These are phyloP conservation scores for Cercopithecus mona DNA, from an alignment of 2,113 vertebrate genomes.

Conservation along the genomic window DNA sequence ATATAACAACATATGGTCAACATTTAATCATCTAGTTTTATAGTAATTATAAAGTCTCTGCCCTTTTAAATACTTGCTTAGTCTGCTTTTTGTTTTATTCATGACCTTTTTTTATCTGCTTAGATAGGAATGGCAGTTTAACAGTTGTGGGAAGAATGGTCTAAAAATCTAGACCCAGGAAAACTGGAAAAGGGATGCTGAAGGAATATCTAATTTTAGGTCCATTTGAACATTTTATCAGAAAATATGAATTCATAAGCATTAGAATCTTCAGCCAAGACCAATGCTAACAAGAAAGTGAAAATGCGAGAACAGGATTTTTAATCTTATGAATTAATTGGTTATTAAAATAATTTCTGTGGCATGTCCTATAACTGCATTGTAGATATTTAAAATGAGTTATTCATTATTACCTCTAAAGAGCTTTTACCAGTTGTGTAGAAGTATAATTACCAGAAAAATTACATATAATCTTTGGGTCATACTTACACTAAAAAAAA, in stretches of 20 bases:
- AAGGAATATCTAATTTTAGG: not conserved
- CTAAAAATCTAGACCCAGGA: not conserved
- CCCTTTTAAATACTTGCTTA: constrained; percentile 52
- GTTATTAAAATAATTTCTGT: constrained; percentile 34
- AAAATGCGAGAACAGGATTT: not conserved
- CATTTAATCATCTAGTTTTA: constrained; percentile 61
- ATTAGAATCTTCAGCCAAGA: not conserved
- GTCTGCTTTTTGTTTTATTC: constrained; percentile 53
- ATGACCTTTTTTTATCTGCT: constrained; percentile 48
- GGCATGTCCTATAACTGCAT: not conserved
- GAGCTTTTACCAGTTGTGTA: not conserved
- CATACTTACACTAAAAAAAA: not conserved
- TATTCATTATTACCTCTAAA: not conserved
- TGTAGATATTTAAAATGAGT: not conserved
- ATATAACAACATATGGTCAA: constrained; percentile 8
- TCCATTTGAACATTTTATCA: not conserved
- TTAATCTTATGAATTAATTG: not conserved
- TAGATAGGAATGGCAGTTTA: constrained; percentile 21
- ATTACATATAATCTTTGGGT: not conserved
- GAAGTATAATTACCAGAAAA: not conserved
- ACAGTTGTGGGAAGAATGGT: not conserved
- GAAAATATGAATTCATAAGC: not conserved
- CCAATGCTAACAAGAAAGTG: not conserved
- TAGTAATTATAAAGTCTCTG: constrained; percentile 36
- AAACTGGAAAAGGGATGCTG: not conserved